Conservation (phyloP, 2,113 vertebrate genomes). For the Entelurus aequoreus region DNA sequence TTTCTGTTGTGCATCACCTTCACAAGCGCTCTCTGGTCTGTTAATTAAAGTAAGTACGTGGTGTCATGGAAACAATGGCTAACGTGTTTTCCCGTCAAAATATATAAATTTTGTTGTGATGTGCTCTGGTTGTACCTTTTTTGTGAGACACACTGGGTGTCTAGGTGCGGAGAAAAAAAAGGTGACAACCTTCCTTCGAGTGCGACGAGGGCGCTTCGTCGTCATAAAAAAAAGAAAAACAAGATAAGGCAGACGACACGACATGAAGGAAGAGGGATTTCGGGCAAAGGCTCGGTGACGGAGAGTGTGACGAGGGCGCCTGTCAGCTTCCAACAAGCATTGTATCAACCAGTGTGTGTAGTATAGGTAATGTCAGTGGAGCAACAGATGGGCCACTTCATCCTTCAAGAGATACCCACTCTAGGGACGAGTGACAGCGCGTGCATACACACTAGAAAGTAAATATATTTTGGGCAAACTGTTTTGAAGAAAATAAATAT, state of each 20-base stretch:
- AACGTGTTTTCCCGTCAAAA: too few species aligned
- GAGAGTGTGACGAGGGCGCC: not conserved
- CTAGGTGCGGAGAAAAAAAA: too few species aligned
- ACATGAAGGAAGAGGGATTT: too few species aligned
- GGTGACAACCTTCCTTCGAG: too few species aligned
- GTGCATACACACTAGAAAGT: not conserved
- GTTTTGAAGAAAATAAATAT: too few species aligned
- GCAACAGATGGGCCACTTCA: conserved; percentile 8
- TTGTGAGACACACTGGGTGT: too few species aligned
- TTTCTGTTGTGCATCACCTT: not conserved
- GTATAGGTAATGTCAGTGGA: conserved; percentile 1
- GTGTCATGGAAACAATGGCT: not conserved
- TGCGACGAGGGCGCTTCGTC: too few species aligned
- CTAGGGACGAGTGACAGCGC: not conserved
- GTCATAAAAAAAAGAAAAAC: too few species aligned
- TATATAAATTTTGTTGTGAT: too few species aligned
- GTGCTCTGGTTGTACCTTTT: too few species aligned
- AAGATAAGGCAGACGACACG: not conserved
- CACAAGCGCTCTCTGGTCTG: not conserved
- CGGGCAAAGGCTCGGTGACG: not conserved
- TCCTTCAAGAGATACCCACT: conserved; percentile 5
- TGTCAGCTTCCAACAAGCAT: not conserved
- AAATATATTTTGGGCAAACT: too few species aligned
- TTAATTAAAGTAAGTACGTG: not conserved
- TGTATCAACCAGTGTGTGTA: not conserved